Base-by-base conservation (phyloP, 2,888 invertebrate genomes). In the Drosophila paramelanica region DNA sequence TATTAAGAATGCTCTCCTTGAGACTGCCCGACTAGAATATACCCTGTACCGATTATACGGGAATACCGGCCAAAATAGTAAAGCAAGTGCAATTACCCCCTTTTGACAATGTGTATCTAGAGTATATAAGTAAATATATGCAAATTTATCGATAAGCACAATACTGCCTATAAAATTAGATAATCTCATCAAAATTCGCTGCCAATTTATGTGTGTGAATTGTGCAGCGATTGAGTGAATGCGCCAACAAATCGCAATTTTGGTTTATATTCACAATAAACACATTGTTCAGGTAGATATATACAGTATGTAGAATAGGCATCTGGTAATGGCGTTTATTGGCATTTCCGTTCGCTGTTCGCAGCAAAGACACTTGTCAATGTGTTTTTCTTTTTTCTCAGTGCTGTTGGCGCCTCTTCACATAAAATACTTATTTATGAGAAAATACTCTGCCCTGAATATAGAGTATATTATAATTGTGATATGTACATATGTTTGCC, bases 331-430 rank as follows among this genome's bases (percentile, higher is more conserved):
- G 58, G 58, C 43, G 27, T 66, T 73, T 71, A 68, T 81, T 76
- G 88, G 83, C 72, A 83, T 86, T 88, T 84, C 83, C 83, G 83
- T 66, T 82, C 77, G 56, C 36, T 42, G 50, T 38, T 38, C 56
- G 43, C 17, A 31, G 45, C 23, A 33, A 55, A 59, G 76, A 56
- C 75, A 67, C 62, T 81, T 88, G 82, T 85, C 88, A 85, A 59
- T 66, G 50, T 41, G 31, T 68, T 17, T 17, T 17, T 17, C 17
- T 17, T 62, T 55, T 67, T 80, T 80, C 57, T 53, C 11, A 10
- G 61, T 43, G 36, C 50, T 67, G 39, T 73, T 75, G 78, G 85
- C 83, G 87, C 83, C 87, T 51, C 66, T 52, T 68, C 52, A 13
- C 20, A 36, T 38, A 39, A 42, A 46, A 43, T 17, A 59, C 33